Percentiles rank a stretch among this genome's conserved stretches.
phyloP scores from a whole-genome alignment of 2,888 invertebrate species.

The Cryptocephalus moraei region DNA sequence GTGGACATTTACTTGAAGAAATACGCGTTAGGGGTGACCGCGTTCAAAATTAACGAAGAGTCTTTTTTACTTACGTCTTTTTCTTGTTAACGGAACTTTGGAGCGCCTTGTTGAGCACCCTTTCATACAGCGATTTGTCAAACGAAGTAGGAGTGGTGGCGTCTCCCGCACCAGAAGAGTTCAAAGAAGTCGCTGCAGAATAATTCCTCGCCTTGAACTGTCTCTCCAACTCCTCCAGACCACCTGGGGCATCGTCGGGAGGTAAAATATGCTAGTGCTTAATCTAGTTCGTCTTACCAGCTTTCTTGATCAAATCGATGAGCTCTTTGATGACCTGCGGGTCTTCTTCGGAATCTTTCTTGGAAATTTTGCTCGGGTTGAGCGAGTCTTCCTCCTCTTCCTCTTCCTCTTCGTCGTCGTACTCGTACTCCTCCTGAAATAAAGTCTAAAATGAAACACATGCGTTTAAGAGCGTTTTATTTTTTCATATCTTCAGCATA shows the following conservation, averaged over 20 bases:
- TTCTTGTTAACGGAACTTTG: conserved; percentile 25
- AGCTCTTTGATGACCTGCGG: conserved; percentile 73
- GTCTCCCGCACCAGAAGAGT: conserved; percentile 24
- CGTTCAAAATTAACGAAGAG: too few species aligned
- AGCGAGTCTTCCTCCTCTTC: conserved; percentile 42
- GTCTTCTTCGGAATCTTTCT: conserved; percentile 51
- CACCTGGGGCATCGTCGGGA: conserved; percentile 43
- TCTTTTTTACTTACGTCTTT: conserved; percentile 33
- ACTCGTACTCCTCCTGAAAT: too few species aligned
- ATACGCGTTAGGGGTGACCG: too few species aligned
- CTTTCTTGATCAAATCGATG: conserved; percentile 74
- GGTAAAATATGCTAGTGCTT: too few species aligned
- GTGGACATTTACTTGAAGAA: too few species aligned
- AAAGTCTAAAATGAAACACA: too few species aligned
- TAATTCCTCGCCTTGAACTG: conserved; percentile 42
- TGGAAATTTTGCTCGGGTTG: conserved; percentile 33
- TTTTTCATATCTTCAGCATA: conserved; percentile 14
- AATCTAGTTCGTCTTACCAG: conserved; percentile 43
- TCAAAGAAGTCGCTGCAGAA: conserved; percentile 28
- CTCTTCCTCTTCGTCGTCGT: conserved; percentile 19
- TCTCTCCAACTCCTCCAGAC: conserved; percentile 76
- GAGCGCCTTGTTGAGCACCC: conserved; percentile 47
- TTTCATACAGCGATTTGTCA: conserved; percentile 66
- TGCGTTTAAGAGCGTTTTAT: not conserved
- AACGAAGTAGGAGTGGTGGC: conserved; percentile 55